These are phyloP conservation scores for Melanostoma scalare DNA, from an alignment of 2,888 invertebrate species.

Conservation along the genomic window DNA sequence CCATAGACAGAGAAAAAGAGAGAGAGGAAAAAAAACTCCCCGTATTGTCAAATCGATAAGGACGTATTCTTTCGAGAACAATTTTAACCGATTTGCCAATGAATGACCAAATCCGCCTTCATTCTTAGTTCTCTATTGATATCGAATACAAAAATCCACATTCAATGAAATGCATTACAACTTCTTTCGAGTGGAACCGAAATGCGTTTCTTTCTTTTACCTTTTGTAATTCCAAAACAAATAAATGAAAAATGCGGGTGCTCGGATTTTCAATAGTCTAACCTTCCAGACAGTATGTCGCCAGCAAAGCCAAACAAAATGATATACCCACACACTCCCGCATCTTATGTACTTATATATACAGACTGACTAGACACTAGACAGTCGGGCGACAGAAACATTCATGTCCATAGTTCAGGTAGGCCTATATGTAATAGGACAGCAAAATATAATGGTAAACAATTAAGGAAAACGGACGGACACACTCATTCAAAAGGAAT, in stretches of 20 bases:
- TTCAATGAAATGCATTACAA: constrained; percentile 46
- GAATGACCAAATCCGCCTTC: constrained; percentile 70
- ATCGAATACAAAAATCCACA: constrained; percentile 20
- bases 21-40: constrained; percentile 15
- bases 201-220: constrained; percentile 34
- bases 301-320: constrained; percentile 27
- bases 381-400: constrained; percentile 13
- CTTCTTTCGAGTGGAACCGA: constrained; percentile 57
- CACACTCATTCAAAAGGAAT: constrained; percentile 44
- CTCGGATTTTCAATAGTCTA: constrained; percentile 40
- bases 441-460: background rate
- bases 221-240: constrained; percentile 22
- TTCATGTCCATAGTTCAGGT: constrained; percentile 13
- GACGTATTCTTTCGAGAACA: constrained; percentile 37
- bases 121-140: constrained; percentile 46
- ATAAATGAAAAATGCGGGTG: constrained; percentile 49
- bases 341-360: constrained; percentile 11
- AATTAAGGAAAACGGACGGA: constrained; percentile 17
- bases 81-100: constrained; percentile 64
- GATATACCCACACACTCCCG: constrained; percentile 56
- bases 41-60: constrained; percentile 49
- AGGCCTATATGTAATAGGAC: constrained; percentile 1
- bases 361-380: background rate
- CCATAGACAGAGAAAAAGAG: constrained; percentile 3
- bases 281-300: constrained; percentile 68